Evolutionary conservation across 2,888 invertebrate species (phyloP).

Genomic region (Drosophila aldrichi): DNA sequence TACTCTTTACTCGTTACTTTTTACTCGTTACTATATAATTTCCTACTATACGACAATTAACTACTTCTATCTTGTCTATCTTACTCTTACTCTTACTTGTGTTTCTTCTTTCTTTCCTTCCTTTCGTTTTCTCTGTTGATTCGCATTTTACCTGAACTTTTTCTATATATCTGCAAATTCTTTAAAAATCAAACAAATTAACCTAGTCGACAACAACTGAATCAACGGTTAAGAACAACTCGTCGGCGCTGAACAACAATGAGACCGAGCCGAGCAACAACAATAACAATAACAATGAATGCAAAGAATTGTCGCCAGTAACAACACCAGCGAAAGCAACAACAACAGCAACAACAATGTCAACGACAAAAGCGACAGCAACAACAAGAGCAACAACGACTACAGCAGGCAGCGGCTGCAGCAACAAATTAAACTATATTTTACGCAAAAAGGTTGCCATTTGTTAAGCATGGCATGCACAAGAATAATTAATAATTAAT

Average conservation of each 20-base stretch:
- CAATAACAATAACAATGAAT: constrained; percentile 45
- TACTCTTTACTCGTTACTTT: constrained; percentile 47
- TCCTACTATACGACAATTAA: constrained; percentile 30
- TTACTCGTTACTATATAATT: constrained; percentile 46
- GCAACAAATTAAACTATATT: constrained; percentile 76
- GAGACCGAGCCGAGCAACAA: constrained; percentile 49
- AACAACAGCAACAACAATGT: constrained; percentile 12
- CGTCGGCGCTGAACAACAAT: constrained; percentile 69
- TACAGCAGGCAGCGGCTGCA: constrained; percentile 53
- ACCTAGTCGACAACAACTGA: constrained; percentile 60
- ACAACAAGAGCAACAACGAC: constrained; percentile 26
- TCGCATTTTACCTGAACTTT: constrained; percentile 63
- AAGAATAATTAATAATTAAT: constrained; percentile 37
- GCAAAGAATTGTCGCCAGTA: constrained; percentile 31
- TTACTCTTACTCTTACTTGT: constrained; percentile 73
- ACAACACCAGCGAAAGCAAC: constrained; percentile 16
- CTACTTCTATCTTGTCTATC: constrained; percentile 59
- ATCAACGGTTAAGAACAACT: constrained; percentile 55
- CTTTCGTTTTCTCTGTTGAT: constrained; percentile 66
- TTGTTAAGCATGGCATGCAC: constrained; percentile 73
- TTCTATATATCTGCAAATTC: constrained; percentile 52
- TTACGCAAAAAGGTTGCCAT: constrained; percentile 77
- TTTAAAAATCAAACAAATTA: constrained; percentile 3
- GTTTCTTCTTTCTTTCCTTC: constrained; percentile 65
- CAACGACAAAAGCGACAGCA: constrained; percentile 31